These are phyloP conservation scores for Drepana arcuata DNA, from an alignment of 1,140 invertebrate genomes.

Conservation along the genomic window DNA sequence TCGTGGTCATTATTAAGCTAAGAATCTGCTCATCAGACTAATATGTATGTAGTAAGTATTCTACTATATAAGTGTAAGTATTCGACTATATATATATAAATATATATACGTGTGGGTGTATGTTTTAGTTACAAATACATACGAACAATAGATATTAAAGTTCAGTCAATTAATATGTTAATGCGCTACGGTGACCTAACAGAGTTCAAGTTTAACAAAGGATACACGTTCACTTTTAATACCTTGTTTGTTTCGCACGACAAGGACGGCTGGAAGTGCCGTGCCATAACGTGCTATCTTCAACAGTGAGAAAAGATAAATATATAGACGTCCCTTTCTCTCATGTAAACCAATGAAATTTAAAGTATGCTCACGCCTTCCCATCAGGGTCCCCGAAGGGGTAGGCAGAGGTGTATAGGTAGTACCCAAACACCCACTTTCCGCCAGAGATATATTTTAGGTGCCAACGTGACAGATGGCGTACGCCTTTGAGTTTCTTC, in stretches of 20 bases:
- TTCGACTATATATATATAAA: neutral
- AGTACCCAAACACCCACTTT: too few species aligned
- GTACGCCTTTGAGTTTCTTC: too few species aligned
- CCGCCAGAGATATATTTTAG: too few species aligned
- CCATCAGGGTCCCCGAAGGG: neutral
- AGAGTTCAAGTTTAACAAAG: conserved; percentile 30
- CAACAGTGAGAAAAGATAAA: too few species aligned
- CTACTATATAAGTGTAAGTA: neutral
- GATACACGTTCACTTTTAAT: conserved; percentile 17
- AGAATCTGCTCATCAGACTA: neutral
- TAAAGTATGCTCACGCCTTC: neutral
- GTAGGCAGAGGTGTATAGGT: too few species aligned
- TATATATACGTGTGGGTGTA: too few species aligned
- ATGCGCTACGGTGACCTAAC: conserved; percentile 16
- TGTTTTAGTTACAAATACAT: conserved; percentile 7
- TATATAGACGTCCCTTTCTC: too few species aligned
- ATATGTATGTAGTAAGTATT: neutral
- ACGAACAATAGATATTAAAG: conserved; percentile 30
- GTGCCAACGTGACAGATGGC: too few species aligned
- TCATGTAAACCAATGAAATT: too few species aligned
- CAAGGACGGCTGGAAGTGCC: conserved; percentile 6
- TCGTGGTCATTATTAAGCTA: neutral
- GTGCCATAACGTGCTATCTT: too few species aligned
- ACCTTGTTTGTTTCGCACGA: conserved; percentile 2
- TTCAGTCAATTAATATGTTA: conserved; percentile 29